Evolutionary conservation across 2,797 vertebrate species (phyloP).

Genomic region (Arctocebus calabarensis): DNA sequence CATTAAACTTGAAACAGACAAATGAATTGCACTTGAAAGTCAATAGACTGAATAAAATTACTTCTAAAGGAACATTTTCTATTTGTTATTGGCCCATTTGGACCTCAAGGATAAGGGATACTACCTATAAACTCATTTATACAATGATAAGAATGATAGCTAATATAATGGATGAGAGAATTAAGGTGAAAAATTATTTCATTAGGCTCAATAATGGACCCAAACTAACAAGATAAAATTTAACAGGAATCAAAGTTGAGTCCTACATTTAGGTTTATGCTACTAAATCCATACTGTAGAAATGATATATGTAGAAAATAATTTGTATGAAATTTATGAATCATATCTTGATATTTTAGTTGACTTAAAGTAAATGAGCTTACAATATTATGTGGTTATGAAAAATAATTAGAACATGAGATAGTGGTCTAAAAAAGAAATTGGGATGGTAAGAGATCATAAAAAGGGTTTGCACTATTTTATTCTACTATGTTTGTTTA

Average conservation of each 20-base stretch:
- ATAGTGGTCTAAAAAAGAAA: not conserved
- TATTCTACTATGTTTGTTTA: constrained; percentile 13
- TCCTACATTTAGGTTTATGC: constrained; percentile 35
- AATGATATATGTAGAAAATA: constrained; percentile 43
- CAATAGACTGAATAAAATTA: constrained; percentile 74
- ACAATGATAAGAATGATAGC: constrained; percentile 57
- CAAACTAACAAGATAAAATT: constrained; percentile 73
- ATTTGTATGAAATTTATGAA: constrained; percentile 38
- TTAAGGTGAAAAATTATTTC: constrained; percentile 71
- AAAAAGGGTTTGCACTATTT: not conserved
- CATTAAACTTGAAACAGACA: constrained; percentile 71
- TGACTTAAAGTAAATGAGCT: constrained; percentile 21
- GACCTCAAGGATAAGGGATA: constrained; percentile 65
- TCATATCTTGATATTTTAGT: constrained; percentile 25
- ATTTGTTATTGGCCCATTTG: constrained; percentile 75
- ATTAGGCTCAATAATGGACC: constrained; percentile 64
- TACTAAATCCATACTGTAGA: constrained; percentile 48
- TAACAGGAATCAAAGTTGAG: constrained; percentile 50
- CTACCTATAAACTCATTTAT: constrained; percentile 71
- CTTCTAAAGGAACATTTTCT: constrained; percentile 70
- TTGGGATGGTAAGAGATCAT: not conserved
- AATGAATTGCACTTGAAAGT: constrained; percentile 66
- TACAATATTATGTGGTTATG: constrained; percentile 35
- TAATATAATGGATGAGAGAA: constrained; percentile 70
- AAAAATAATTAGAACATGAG: constrained; percentile 55